Percentiles rank a stretch among this genome's conserved stretches.
Evolutionary conservation across 2,113 vertebrate genomes (phyloP).

Genomic region (Ornithorhynchus anatinus): DNA sequence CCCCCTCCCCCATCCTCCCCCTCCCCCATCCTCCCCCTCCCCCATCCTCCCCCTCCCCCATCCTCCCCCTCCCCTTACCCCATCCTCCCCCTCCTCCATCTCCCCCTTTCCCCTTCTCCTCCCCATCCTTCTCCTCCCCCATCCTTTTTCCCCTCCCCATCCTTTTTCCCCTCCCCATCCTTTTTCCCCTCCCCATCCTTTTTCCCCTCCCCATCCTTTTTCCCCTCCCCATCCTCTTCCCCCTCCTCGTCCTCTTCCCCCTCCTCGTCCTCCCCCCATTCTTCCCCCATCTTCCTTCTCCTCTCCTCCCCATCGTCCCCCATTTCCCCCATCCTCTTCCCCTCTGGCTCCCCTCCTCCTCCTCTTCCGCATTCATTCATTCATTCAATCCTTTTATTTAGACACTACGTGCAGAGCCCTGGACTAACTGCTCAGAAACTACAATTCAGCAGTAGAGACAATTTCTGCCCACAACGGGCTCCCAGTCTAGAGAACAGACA

Average conservation of each 20-base stretch:
- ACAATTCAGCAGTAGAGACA: not conserved
- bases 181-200: not conserved
- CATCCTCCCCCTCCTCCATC: constrained; percentile 23
- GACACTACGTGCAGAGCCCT: constrained; percentile 34
- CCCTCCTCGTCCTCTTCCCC: no score
- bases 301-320: no score
- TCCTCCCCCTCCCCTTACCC: not conserved
- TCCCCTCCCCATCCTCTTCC: not conserved
- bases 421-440: constrained; percentile 4
- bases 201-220: not conserved
- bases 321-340: not conserved
- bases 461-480: not conserved
- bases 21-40: not conserved
- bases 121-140: not conserved
- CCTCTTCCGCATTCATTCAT: not conserved
- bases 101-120: constrained; percentile 2
- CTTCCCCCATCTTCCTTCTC: no score
- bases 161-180: not conserved
- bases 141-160: not conserved
- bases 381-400: not conserved
- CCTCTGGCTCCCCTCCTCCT: not conserved
- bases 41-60: not conserved
- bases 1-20: not conserved
- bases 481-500: no score
- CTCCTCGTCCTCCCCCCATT: no score